Conservation (phyloP, 2,113 vertebrate genomes). For the Menidia beryllina region DNA sequence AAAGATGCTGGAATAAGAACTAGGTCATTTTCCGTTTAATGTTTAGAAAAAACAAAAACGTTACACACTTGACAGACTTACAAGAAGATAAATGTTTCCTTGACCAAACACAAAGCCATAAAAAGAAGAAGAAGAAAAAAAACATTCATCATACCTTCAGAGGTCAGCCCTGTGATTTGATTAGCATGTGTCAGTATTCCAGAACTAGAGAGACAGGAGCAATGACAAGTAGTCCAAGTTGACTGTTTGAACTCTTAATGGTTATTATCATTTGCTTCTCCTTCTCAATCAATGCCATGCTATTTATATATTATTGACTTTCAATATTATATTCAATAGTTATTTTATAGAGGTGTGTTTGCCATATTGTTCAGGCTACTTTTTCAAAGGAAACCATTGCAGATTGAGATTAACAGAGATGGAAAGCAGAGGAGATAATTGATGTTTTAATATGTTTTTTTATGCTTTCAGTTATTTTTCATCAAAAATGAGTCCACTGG, state of each 20-base stretch:
- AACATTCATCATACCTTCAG: neutral
- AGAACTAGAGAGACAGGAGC: conserved; percentile 12
- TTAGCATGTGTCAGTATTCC: conserved; percentile 18
- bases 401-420: neutral
- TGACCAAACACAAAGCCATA: neutral
- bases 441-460: too few relatives aligned
- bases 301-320: neutral
- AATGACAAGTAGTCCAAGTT: conserved; percentile 39
- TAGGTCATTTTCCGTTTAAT: neutral
- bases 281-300: neutral
- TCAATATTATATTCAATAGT: neutral
- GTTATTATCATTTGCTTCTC: conserved; percentile 10
- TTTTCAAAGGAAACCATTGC: too few relatives aligned
- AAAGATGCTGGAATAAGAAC: conserved; percentile 8
- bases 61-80: neutral
- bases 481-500: neutral
- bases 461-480: too few relatives aligned
- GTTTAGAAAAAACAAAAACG: neutral
- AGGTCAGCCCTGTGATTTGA: conserved; percentile 36
- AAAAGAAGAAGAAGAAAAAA: too few relatives aligned
- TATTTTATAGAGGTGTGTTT: neutral
- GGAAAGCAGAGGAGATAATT: too few relatives aligned
- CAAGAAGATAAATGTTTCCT: conserved; percentile 13
- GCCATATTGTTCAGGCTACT: too few relatives aligned
- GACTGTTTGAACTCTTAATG: conserved; percentile 36